Percentiles rank a stretch among this genome's conserved stretches.
Evolutionary conservation across 2,888 invertebrate genomes (phyloP).

Genomic region (Drosophila mercatorum): DNA sequence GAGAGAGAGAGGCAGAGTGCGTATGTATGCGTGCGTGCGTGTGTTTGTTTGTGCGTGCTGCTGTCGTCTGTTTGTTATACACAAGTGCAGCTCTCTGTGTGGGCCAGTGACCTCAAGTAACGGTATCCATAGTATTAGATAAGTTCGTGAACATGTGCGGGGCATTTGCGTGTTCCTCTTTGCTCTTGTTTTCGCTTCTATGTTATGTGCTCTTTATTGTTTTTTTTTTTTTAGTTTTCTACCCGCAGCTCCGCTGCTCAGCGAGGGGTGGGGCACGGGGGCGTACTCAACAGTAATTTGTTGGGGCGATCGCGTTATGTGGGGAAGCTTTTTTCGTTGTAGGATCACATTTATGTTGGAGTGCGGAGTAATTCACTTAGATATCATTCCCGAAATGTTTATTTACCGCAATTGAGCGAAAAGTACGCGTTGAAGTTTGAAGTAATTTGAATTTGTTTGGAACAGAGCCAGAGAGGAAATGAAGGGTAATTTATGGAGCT

Average conservation of each 20-base stretch:
- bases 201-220: slow-evolving; percentile 23
- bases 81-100: slow-evolving; percentile 66
- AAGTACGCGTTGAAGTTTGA: slow-evolving; percentile 9
- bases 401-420: slow-evolving; percentile 41
- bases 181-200: slow-evolving; percentile 2
- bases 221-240: slow-evolving; percentile 12
- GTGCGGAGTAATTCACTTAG: slow-evolving; percentile 10
- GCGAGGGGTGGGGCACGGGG: neutral
- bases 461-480: neutral
- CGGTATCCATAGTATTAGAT: slow-evolving; percentile 81
- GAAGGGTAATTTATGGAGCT: slow-evolving; percentile 11
- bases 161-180: slow-evolving; percentile 28
- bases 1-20: slow-evolving; percentile 15
- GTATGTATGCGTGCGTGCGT: slow-evolving; percentile 17
- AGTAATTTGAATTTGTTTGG: slow-evolving; percentile 8
- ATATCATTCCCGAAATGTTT: slow-evolving; percentile 26
- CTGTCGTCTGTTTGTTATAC: slow-evolving; percentile 37
- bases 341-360: slow-evolving; percentile 12
- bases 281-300: slow-evolving; percentile 28
- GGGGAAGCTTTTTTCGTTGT: slow-evolving; percentile 33
- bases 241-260: slow-evolving; percentile 34
- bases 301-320: slow-evolving; percentile 25
- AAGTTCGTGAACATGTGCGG: slow-evolving; percentile 57
- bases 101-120: slow-evolving; percentile 79
- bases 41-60: slow-evolving; percentile 18